Percentiles rank a stretch among this genome's conserved stretches.
These are phyloP conservation scores for Caenorhabditis japonica DNA, from an alignment of 2,888 invertebrate species.

Conservation along the genomic window DNA sequence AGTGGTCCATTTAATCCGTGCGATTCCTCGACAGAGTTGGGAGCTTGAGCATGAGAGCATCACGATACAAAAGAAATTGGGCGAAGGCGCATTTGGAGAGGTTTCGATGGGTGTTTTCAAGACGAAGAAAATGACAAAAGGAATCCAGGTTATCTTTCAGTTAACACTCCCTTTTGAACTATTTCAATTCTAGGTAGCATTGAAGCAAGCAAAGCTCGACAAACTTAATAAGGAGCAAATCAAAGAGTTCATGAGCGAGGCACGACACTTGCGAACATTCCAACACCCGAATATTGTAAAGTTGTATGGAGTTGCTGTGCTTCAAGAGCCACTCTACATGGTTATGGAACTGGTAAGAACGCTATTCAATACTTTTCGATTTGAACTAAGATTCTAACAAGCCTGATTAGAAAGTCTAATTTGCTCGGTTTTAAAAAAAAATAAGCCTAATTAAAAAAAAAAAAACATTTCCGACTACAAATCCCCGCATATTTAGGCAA, in stretches of 20 bases:
- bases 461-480: too few relatives aligned
- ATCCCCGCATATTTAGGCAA: too few relatives aligned
- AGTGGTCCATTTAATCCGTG: constrained; percentile 1
- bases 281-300: constrained; percentile 44
- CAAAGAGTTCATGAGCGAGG: constrained; percentile 65
- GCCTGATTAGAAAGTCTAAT: too few relatives aligned
- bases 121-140: neutral
- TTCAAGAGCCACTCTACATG: constrained; percentile 60
- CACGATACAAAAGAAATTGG: constrained; percentile 58
- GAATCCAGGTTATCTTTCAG: constrained; percentile 1
- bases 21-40: constrained; percentile 58
- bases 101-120: constrained; percentile 12
- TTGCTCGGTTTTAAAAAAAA: too few relatives aligned
- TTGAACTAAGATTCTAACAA: too few relatives aligned
- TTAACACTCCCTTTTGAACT: too few relatives aligned
- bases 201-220: constrained; percentile 59
- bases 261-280: constrained; percentile 54
- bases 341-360: constrained; percentile 61
- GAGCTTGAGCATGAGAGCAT: constrained; percentile 63
- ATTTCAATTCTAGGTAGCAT: too few relatives aligned
- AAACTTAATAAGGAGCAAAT: constrained; percentile 59
- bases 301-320: constrained; percentile 59
- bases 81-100: constrained; percentile 69
- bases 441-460: too few relatives aligned
- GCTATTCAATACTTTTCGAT: too few relatives aligned